phyloP scores from a whole-genome alignment of 2,797 vertebrate species.

The Threskiornis aethiopicus region DNA sequence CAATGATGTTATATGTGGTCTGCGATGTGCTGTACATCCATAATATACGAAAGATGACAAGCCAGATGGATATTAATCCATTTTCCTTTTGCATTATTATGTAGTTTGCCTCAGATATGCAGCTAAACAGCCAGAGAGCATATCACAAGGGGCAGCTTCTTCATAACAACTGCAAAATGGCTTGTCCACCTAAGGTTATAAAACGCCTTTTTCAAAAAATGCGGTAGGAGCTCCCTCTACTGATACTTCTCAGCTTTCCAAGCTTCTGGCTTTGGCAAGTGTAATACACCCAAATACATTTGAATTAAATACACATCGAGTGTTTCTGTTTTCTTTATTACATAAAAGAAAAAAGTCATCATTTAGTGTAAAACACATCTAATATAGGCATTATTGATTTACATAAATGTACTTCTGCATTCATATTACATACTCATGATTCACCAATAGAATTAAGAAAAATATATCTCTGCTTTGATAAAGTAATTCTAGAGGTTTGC shows the following conservation, averaged over 20 bases:
- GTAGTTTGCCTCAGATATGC: not conserved
- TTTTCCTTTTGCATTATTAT: not conserved
- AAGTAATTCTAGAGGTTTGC: not conserved
- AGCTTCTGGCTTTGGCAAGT: not conserved
- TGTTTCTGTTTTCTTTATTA: not conserved
- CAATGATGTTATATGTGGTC: not conserved
- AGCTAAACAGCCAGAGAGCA: not conserved
- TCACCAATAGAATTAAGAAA: not conserved
- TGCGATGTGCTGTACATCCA: not conserved
- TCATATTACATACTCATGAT: not conserved
- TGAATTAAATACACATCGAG: not conserved
- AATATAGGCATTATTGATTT: not conserved
- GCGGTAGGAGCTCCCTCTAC: conserved; percentile 61
- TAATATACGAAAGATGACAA: not conserved
- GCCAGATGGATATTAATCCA: not conserved
- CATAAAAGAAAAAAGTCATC: not conserved
- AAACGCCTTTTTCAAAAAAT: not conserved
- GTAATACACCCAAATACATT: not conserved
- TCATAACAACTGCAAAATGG: not conserved
- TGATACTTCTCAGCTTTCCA: not conserved
- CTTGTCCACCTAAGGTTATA: not conserved
- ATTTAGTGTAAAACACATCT: not conserved
- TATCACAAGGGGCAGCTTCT: not conserved
- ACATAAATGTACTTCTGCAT: not conserved
- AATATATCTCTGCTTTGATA: not conserved